These are phyloP conservation scores for Enteromius paludinosus DNA, from an alignment of 2,797 vertebrate genomes.

Conservation along the genomic window DNA sequence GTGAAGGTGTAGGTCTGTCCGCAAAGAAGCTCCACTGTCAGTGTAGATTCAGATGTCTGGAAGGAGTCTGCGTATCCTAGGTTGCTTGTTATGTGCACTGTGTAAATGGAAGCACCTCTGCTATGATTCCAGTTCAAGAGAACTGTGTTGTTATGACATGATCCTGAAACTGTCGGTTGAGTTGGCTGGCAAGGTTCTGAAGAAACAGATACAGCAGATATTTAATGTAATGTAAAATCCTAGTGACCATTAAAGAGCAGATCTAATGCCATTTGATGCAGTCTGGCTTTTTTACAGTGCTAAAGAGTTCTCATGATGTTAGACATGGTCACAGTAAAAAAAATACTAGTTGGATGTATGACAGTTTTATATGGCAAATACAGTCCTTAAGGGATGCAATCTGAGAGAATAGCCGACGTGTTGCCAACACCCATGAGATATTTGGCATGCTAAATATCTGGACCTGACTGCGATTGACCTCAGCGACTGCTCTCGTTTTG, in stretches of 20 bases:
- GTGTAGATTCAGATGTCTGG: conserved; percentile 61
- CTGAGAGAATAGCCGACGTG: too few species aligned
- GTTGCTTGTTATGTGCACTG: conserved; percentile 67
- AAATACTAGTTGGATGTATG: too few species aligned
- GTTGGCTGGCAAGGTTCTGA: conserved; percentile 76
- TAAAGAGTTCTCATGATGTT: neutral
- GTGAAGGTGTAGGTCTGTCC: conserved; percentile 77
- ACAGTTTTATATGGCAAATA: too few species aligned
- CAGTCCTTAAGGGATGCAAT: too few species aligned
- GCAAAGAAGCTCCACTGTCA: conserved; percentile 69
- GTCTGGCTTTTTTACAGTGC: neutral
- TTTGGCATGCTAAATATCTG: too few species aligned
- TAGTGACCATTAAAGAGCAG: neutral
- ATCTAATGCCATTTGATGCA: neutral
- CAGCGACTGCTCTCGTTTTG: too few species aligned
- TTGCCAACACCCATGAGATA: too few species aligned
- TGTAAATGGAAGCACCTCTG: conserved; percentile 68
- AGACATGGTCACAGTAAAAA: too few species aligned
- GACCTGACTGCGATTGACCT: too few species aligned
- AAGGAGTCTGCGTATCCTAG: conserved; percentile 66
- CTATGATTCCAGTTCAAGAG: conserved; percentile 69
- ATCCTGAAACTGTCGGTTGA: conserved; percentile 59
- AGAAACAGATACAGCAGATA: conserved; percentile 1
- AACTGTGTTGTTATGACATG: conserved; percentile 71
- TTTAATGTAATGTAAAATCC: neutral